These are phyloP conservation scores for Drosophila paulistorum DNA, from an alignment of 1,140 invertebrate species.

Conservation along the genomic window DNA sequence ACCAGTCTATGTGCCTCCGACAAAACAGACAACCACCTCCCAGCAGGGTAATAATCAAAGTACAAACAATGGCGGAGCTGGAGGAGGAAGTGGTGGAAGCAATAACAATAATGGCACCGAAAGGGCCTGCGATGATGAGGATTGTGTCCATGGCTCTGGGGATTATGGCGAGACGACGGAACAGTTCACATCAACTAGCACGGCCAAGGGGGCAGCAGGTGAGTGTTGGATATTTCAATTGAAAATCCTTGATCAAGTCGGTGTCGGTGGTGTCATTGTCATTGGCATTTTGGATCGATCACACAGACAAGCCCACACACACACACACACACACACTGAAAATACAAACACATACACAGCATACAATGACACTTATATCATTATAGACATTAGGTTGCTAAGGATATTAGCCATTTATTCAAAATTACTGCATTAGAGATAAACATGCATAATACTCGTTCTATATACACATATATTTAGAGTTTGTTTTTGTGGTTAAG, in stretches of 20 bases:
- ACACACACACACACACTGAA: slow-evolving; percentile 3
- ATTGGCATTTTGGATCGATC: slow-evolving; percentile 74
- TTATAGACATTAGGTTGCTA: slow-evolving; percentile 65
- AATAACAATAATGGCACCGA: slow-evolving; percentile 75
- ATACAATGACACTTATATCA: slow-evolving; percentile 46
- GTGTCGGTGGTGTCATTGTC: slow-evolving; percentile 67
- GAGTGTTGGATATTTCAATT: slow-evolving; percentile 46
- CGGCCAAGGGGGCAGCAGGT: slow-evolving; percentile 85
- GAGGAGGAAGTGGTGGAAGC: slow-evolving; percentile 9
- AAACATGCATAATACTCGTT: slow-evolving; percentile 24
- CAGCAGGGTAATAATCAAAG: slow-evolving; percentile 78
- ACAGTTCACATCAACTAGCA: slow-evolving; percentile 86
- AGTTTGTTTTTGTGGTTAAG: slow-evolving; percentile 40
- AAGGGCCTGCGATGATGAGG: slow-evolving; percentile 91
- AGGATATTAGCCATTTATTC: slow-evolving; percentile 18
- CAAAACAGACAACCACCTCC: slow-evolving; percentile 87
- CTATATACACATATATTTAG: slow-evolving; percentile 37
- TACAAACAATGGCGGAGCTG: slow-evolving; percentile 20
- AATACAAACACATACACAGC: slow-evolving; percentile 30
- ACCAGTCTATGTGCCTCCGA: slow-evolving; percentile 94
- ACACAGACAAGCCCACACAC: slow-evolving; percentile 38
- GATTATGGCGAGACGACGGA: slow-evolving; percentile 86
- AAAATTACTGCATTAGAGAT: slow-evolving; percentile 36
- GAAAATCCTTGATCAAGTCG: slow-evolving; percentile 9
- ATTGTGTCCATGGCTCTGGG: slow-evolving; percentile 90